A percentile compares a stretch with the other conserved stretches of the same genome.
phyloP scores from a whole-genome alignment of 1,140 invertebrate genomes.

The Probaryconus sp. region DNA sequence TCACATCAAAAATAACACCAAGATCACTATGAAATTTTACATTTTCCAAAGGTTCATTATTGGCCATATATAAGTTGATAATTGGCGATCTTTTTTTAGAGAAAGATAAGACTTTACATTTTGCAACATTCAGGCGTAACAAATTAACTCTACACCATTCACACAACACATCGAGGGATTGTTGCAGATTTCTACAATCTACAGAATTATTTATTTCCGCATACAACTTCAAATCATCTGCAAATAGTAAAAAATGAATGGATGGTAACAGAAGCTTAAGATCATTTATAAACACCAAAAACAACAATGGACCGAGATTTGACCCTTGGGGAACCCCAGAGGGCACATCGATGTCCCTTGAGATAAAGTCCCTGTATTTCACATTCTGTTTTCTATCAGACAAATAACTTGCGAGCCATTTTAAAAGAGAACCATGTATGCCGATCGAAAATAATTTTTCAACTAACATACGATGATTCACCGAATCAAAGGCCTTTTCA shows the following conservation, averaged over 20 bases:
- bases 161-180: background rate
- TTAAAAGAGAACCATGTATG: background rate
- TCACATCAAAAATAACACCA: background rate
- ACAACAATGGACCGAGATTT: constrained; percentile 7
- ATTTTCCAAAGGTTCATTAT: background rate
- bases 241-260: background rate
- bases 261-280: background rate
- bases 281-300: constrained; percentile 6
- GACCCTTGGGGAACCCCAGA: constrained; percentile 19
- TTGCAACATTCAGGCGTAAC: background rate
- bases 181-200: background rate
- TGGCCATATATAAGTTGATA: background rate
- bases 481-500: constrained; percentile 32
- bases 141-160: background rate
- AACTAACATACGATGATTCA: background rate
- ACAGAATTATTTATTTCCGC: no score
- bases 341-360: no score
- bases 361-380: background rate
- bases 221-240: no score
- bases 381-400: background rate
- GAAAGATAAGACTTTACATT: background rate
- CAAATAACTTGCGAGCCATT: background rate
- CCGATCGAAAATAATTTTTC: background rate
- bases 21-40: background rate
- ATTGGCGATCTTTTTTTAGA: no score